Base-by-base conservation (phyloP, 2,113 vertebrate species). In the Leptobrachium ailaonicum region DNA sequence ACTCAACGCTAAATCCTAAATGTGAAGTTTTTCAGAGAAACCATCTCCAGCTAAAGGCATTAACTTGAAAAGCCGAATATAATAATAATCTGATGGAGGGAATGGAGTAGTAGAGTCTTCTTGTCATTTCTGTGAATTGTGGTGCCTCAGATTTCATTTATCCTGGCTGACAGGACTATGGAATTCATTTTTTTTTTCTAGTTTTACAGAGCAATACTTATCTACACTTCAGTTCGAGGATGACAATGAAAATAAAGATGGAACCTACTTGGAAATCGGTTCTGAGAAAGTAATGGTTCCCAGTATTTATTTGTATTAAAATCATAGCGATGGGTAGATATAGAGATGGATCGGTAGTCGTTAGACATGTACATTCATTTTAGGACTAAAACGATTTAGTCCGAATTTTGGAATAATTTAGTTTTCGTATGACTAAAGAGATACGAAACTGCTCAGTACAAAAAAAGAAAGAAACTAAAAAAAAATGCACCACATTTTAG, bases 71-170 rank as follows among this genome's bases (percentile, higher is more conserved):
- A 81, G 64, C 72, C 40, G 13, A 47, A 71, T 60, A 75, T 75
- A 75, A 81, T 81, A 75, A 81, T 81, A 75, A 75, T 75, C 79
- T 81, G 72, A 81, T 66, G 56, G 66, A 40, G 53, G 20, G 63
- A 75, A 81, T 60, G 32, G 66, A 69, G 72, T 32, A 47, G 71
- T 62, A 67, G 66, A 68, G 54, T 60, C 66, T 75, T 41, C 56
- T 75, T 68, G 79, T 74, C 72, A 81, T 74, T 69, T 69, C 41
- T 60, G 72, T 81, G 53, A 75, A 69, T 75, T 81, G 72, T 81
- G 69, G 64, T 62, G 13, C 54, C 62, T 81, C 71, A 8, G 43
- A 75, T 75, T 75, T 72, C 43, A 75, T 81, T 75, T 81, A 81
- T 75, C 66, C 71, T 7, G 13, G 62, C 53, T 81, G 64, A 69